A percentile compares a stretch with the other conserved stretches of the same genome.
Conservation (phyloP, 2,113 vertebrate species). For the Eulemur macaco region DNA sequence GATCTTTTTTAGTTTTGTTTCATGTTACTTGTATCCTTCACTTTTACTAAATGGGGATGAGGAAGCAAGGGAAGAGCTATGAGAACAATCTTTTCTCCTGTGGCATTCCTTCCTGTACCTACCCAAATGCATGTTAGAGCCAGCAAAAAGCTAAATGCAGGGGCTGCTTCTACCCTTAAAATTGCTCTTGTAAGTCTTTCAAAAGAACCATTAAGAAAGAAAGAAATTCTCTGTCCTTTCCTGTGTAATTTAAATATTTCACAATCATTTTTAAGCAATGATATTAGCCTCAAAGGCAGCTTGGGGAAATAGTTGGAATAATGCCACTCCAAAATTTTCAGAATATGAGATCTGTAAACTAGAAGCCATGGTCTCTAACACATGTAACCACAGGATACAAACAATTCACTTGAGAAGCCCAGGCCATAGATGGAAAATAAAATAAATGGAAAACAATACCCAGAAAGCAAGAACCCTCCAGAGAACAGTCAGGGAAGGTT, state of each 20-base stretch:
- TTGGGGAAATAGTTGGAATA: slow-evolving; percentile 9
- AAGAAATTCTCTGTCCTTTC: neutral
- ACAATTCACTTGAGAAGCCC: neutral
- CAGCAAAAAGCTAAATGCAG: neutral
- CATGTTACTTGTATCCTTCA: slow-evolving; percentile 12
- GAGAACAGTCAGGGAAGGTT: neutral
- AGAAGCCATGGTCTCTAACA: neutral
- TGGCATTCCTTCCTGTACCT: neutral
- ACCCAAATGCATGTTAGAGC: neutral
- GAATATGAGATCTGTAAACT: neutral
- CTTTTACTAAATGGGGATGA: neutral
- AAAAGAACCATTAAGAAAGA: slow-evolving; percentile 25
- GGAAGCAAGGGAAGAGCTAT: neutral
- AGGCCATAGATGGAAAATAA: neutral
- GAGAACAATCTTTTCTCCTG: neutral
- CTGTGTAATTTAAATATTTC: slow-evolving; percentile 42
- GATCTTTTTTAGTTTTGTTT: slow-evolving; percentile 40
- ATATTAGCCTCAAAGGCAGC: neutral
- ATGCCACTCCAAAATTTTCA: neutral
- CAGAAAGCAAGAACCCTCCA: neutral
- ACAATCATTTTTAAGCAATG: slow-evolving; percentile 24
- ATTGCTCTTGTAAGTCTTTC: neutral
- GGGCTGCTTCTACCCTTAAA: neutral
- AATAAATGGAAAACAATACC: neutral
- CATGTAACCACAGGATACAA: slow-evolving; percentile 13